Percentiles rank a stretch among this genome's conserved stretches.
Conservation (phyloP, 2,888 invertebrate species). For the Pilophorus perplexus region DNA sequence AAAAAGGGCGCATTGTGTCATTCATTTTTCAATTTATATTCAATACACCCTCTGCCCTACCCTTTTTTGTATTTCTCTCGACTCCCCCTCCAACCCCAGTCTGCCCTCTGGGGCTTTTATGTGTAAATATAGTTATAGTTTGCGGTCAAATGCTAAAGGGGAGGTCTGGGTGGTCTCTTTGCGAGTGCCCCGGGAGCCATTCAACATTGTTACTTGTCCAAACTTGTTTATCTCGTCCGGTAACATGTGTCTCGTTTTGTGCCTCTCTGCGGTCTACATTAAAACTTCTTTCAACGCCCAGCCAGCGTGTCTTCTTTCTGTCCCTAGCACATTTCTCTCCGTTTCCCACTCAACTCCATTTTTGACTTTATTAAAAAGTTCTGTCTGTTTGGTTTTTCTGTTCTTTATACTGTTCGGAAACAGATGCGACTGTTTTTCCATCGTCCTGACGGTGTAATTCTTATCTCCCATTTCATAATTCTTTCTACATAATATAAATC, state of each 20-base stretch:
- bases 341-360: too few species aligned
- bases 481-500: too few species aligned
- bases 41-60: slow-evolving; percentile 23
- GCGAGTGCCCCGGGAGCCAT: slow-evolving; percentile 19
- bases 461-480: too few species aligned
- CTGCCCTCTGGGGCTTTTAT: too few species aligned
- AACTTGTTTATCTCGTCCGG: slow-evolving; percentile 29
- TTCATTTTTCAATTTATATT: slow-evolving; percentile 42
- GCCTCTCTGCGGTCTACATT: slow-evolving; percentile 11
- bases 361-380: too few species aligned
- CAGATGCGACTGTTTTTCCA: too few species aligned
- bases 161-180: too few species aligned
- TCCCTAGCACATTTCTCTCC: too few species aligned
- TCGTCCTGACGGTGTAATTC: too few species aligned
- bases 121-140: slow-evolving; percentile 24
- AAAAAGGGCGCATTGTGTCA: slow-evolving; percentile 28
- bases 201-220: slow-evolving; percentile 7
- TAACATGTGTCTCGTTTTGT: slow-evolving; percentile 29
- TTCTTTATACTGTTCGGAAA: too few species aligned
- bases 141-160: slow-evolving; percentile 23
- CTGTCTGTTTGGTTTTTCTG: too few species aligned
- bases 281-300: slow-evolving; percentile 21
- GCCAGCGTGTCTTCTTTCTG: slow-evolving; percentile 28
- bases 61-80: background rate
- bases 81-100: background rate